phyloP scores from a whole-genome alignment of 2,113 vertebrate genomes.

The Antechinus stuartii region DNA sequence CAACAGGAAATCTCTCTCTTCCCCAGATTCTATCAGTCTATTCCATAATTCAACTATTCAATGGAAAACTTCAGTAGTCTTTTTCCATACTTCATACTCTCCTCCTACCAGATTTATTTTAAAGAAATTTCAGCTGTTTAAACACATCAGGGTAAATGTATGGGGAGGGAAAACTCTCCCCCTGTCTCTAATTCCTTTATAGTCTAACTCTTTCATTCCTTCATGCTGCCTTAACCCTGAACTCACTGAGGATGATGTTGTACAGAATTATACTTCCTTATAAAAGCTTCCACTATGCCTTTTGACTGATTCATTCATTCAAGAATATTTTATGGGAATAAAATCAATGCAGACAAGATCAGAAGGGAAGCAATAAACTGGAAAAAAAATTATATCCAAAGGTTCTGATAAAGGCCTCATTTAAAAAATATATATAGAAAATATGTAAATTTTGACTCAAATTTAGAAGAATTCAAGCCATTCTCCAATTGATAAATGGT shows the following conservation, averaged over 20 bases:
- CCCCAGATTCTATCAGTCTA: neutral
- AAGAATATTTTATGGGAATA: neutral
- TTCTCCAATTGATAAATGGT: no score
- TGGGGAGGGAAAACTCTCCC: neutral
- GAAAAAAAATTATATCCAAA: no score
- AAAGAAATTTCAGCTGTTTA: neutral
- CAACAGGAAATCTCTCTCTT: neutral
- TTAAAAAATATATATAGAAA: no score
- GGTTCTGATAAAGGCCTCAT: no score
- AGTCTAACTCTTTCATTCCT: neutral
- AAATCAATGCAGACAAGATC: no score
- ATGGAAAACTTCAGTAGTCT: neutral
- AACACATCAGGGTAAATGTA: neutral
- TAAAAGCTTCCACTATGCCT: constrained; percentile 5
- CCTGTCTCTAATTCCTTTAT: neutral
- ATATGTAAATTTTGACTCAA: no score
- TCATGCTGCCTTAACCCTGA: neutral
- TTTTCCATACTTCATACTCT: neutral
- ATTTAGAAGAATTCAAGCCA: no score
- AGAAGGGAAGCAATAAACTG: no score
- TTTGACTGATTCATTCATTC: constrained; percentile 14
- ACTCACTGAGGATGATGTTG: constrained; percentile 12
- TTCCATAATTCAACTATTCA: neutral
- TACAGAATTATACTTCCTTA: constrained; percentile 43
- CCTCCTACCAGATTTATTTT: neutral